These are phyloP conservation scores for Drosophila trichaetosa DNA, from an alignment of 2,888 invertebrate genomes.

Conservation along the genomic window DNA sequence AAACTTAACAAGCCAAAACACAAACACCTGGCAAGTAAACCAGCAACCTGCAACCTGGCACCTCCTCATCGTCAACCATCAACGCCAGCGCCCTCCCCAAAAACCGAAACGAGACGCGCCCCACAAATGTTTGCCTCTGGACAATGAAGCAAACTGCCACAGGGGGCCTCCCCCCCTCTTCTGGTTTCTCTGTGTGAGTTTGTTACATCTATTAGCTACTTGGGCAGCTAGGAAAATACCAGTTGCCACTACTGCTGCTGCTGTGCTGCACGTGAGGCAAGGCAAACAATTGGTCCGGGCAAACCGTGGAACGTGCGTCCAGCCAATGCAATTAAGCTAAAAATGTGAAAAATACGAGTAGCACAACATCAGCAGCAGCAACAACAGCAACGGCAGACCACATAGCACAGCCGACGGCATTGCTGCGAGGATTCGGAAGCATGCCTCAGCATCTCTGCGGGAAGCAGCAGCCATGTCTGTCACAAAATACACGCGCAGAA, in stretches of 20 bases:
- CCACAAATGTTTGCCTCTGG: constrained; percentile 60
- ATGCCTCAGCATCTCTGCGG: constrained; percentile 34
- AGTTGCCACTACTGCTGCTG: constrained; percentile 47
- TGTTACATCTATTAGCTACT: constrained; percentile 68
- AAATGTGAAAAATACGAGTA: constrained; percentile 75
- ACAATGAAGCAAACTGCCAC: constrained; percentile 52
- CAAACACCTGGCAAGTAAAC: constrained; percentile 35
- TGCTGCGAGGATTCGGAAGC: constrained; percentile 7
- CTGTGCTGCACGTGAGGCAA: constrained; percentile 62
- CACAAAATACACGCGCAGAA: constrained; percentile 21
- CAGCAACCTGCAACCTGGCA: constrained; percentile 10
- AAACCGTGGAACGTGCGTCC: constrained; percentile 71
- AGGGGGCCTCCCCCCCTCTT: not conserved
- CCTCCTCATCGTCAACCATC: constrained; percentile 13
- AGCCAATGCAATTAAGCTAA: constrained; percentile 79
- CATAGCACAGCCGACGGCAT: constrained; percentile 22
- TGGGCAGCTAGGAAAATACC: constrained; percentile 70
- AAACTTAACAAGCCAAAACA: constrained; percentile 65
- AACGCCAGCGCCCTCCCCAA: constrained; percentile 36
- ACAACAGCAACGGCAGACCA: constrained; percentile 6
- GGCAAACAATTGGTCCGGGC: constrained; percentile 65
- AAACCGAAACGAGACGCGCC: constrained; percentile 1
- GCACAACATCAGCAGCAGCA: constrained; percentile 14
- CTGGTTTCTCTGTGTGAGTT: constrained; percentile 14
- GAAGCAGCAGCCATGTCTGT: constrained; percentile 30